Base-by-base conservation (phyloP, 2,113 vertebrate genomes). In the Pomatostomus ruficeps region DNA sequence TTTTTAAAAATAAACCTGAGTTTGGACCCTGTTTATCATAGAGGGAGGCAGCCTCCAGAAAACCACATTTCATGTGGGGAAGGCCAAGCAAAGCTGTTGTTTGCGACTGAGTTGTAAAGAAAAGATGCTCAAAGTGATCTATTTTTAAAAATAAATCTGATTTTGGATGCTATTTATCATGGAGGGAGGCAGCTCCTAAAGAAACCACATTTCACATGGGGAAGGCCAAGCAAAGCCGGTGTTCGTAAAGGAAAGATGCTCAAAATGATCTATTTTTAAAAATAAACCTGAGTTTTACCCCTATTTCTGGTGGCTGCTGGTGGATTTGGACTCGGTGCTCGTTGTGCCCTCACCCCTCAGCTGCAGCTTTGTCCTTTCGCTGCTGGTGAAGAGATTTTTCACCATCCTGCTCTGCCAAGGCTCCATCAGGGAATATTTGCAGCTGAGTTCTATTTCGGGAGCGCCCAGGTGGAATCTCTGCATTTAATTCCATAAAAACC, bases 171-270 rank as follows among this genome's bases (percentile, higher is more conserved):
- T 59, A 59, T 59, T 31, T 75, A 38, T 48, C 9, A 2, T 11
- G n/a, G 14, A 42, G 68, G 72, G 76, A 83, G 38, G 26, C 59
- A 86, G 31, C 62, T 85, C 74, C 65, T 29, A 75, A 85, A 75
- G 45, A 89, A 96, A 94, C 75, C 15, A 75, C 0, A 9, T 77
- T 94, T 91, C 57, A 45, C 55, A 70, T 72, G 73, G 73, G 72
- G 45, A 51, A 68, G 66, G 73, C 11, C 42, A 85, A 91, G 94
- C 61, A 57, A 77, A 79, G 26, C 21, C 43, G 13, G 3, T 54
- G 28, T 88, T 88, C 89, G 52, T 48, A 67, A 92, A 28, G 17
- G 43, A 29, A 63, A 67, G 83, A 35, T 63, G 76, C 51, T 81
- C 42, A 11, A 89, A 58, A 21, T 33, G 5, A 49, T 31, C 54